A percentile compares a stretch with the other conserved stretches of the same genome.
Conservation (phyloP, 2,113 vertebrate species). For the Phasianus colchicus region DNA sequence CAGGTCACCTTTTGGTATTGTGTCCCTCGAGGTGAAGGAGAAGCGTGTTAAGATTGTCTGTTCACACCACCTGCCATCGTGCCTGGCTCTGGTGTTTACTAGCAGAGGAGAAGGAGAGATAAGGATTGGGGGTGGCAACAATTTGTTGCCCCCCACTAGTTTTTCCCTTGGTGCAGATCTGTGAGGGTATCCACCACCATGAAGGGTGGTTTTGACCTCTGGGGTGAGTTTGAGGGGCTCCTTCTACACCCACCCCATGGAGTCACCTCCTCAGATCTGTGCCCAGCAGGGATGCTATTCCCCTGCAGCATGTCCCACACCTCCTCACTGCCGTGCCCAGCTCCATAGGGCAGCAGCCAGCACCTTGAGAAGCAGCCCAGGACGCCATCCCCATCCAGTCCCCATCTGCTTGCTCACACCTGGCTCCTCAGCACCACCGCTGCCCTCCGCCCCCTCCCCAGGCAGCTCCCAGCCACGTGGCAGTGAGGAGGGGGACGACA, state of each 20-base stretch:
- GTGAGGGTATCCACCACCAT: not conserved
- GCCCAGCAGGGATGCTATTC: not conserved
- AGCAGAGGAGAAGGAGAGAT: not conserved
- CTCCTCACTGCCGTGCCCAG: not conserved
- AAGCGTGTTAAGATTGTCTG: not conserved
- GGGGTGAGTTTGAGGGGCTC: not conserved
- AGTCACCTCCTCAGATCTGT: not conserved
- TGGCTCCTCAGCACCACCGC: not conserved
- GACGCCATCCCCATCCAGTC: not conserved
- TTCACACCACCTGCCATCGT: not conserved
- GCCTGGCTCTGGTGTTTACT: not conserved
- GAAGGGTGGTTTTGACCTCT: not conserved
- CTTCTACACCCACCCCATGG: not conserved
- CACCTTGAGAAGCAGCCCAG: not conserved
- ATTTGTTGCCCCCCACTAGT: not conserved
- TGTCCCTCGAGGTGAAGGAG: not conserved
- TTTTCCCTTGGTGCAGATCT: not conserved
- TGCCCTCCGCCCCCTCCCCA: not conserved
- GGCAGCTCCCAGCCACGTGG: not conserved
- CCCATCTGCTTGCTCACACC: not conserved
- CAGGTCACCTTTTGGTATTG: not conserved
- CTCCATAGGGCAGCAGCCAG: not conserved
- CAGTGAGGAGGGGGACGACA: not conserved
- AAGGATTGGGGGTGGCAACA: not conserved
- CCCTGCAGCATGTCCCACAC: not conserved